Evolutionary conservation across 2,888 invertebrate genomes (phyloP).

Genomic region (Megaustenia siamemsis): DNA sequence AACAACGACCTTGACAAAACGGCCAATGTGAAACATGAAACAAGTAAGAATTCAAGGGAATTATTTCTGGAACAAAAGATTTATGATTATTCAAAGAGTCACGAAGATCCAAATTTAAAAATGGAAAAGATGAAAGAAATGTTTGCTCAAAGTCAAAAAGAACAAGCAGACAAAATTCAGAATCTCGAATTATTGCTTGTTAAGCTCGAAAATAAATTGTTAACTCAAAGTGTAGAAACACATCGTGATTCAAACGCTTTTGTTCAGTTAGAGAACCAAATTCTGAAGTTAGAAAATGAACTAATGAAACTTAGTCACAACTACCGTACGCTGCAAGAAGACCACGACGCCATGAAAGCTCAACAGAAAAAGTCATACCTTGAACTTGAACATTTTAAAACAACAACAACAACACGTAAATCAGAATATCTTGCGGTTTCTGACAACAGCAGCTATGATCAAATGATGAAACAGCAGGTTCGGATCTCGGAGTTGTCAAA

Average conservation of each 20-base stretch:
- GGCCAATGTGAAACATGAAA: not conserved
- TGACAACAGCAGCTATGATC: constrained; percentile 61
- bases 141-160: constrained; percentile 57
- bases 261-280: constrained; percentile 71
- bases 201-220: constrained; percentile 73
- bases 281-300: constrained; percentile 74
- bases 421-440: constrained; percentile 44
- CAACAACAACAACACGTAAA: not conserved
- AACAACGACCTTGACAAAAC: not conserved
- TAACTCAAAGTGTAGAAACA: constrained; percentile 67
- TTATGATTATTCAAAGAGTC: not conserved
- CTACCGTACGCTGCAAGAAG: constrained; percentile 63
- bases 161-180: constrained; percentile 69
- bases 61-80: not conserved
- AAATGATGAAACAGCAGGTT: constrained; percentile 66
- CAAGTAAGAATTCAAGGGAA: not conserved
- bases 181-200: constrained; percentile 71
- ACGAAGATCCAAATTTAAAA: constrained; percentile 6
- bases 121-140: constrained; percentile 50
- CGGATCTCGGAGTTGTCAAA: constrained; percentile 66
- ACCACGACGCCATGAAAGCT: constrained; percentile 66
- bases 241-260: constrained; percentile 68
- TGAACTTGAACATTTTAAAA: constrained; percentile 18
- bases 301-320: constrained; percentile 70
- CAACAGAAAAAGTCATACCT: constrained; percentile 63